Percentiles rank a stretch among this genome's conserved stretches.
Evolutionary conservation across 2,113 vertebrate genomes (phyloP).

Genomic region (Agapornis roseicollis): DNA sequence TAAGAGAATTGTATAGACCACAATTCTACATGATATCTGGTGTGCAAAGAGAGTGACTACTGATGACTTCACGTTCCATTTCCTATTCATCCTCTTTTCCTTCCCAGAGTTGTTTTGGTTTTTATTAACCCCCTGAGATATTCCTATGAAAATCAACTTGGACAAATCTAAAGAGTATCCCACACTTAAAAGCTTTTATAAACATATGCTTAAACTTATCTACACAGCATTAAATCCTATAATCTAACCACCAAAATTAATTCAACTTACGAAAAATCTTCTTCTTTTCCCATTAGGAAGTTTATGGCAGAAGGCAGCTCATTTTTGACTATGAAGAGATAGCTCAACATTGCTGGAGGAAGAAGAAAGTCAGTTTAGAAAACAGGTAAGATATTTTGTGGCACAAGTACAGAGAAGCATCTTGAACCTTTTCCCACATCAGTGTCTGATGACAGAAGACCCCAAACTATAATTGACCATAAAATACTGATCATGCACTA

Average conservation of each 20-base stretch:
- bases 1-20: background rate
- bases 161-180: background rate
- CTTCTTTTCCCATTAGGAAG: conserved; percentile 75
- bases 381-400: background rate
- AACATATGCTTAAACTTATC: background rate
- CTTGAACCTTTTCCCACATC: background rate
- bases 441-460: background rate
- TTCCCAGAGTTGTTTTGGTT: background rate
- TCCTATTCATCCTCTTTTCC: background rate
- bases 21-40: background rate
- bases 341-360: conserved; percentile 91
- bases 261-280: conserved; percentile 71
- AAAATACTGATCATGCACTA: background rate
- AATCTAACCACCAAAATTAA: background rate
- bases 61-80: background rate
- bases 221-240: background rate
- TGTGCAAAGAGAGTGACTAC: background rate
- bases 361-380: conserved; percentile 61
- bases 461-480: background rate
- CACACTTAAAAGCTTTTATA: background rate
- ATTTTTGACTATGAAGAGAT: conserved; percentile 96
- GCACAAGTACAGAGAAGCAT: background rate
- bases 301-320: conserved; percentile 94
- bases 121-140: background rate
- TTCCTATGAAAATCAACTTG: background rate